Conservation (phyloP, 2,797 vertebrate genomes). For the Chelon labrosus region DNA sequence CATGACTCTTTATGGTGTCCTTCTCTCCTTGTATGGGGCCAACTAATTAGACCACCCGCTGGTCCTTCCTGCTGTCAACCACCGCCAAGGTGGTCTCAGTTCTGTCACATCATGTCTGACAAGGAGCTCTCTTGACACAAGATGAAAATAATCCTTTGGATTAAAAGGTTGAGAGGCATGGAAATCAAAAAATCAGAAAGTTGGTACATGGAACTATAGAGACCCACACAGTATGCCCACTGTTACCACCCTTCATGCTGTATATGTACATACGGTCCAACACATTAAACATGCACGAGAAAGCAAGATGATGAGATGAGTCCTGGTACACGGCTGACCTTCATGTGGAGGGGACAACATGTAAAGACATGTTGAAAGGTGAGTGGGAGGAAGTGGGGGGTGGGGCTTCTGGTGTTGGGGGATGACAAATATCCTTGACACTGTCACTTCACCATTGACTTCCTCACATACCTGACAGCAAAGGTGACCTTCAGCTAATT, state of each 20-base stretch:
- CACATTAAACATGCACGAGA: conserved; percentile 48
- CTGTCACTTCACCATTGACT: conserved; percentile 31
- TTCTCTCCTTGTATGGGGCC: conserved; percentile 45
- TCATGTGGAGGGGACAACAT: conserved; percentile 37
- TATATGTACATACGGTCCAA: not conserved
- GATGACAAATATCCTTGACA: conserved; percentile 45
- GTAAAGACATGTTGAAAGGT: conserved; percentile 43
- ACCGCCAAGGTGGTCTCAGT: conserved; percentile 67
- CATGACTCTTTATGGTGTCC: conserved; percentile 33
- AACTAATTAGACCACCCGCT: conserved; percentile 70
- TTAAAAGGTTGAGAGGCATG: not conserved
- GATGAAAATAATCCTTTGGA: conserved; percentile 51
- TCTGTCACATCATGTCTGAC: conserved; percentile 48
- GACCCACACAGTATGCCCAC: not conserved
- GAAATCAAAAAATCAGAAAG: conserved; percentile 18
- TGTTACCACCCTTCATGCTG: conserved; percentile 17
- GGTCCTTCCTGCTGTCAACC: conserved; percentile 55
- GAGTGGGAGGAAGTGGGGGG: conserved; percentile 21
- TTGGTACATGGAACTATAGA: conserved; percentile 3
- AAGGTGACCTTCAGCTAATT: conserved; percentile 44
- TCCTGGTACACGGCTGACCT: conserved; percentile 47
- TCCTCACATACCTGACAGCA: conserved; percentile 47
- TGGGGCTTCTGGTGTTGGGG: conserved; percentile 22
- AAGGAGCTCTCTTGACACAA: conserved; percentile 52
- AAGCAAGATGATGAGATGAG: conserved; percentile 33